A percentile compares a stretch with the other conserved stretches of the same genome.
phyloP scores from a whole-genome alignment of 2,113 vertebrate genomes.

The Myrmophylax atrothorax region DNA sequence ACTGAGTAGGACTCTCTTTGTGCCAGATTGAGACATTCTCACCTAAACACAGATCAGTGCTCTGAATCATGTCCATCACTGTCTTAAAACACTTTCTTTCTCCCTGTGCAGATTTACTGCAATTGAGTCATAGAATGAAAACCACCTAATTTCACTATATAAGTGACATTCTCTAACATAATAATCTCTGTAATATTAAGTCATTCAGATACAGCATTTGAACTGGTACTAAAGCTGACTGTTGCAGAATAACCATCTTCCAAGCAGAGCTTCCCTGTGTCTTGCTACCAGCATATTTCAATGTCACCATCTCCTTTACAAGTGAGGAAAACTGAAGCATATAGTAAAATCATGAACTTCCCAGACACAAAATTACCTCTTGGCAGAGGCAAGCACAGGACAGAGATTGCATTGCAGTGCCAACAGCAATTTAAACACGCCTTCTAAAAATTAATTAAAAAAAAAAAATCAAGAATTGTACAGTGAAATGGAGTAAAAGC shows the following conservation, averaged over 20 bases:
- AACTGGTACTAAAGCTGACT: neutral
- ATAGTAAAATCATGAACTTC: neutral
- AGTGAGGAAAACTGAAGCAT: neutral
- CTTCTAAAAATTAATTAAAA: neutral
- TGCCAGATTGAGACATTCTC: neutral
- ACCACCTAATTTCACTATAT: neutral
- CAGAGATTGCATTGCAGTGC: neutral
- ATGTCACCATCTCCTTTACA: neutral
- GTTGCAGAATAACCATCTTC: too few species aligned
- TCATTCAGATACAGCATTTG: neutral
- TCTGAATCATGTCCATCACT: neutral
- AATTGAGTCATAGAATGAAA: neutral
- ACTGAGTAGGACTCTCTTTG: neutral
- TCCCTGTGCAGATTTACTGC: neutral
- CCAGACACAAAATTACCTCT: neutral
- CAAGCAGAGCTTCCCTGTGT: neutral
- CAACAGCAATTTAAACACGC: neutral
- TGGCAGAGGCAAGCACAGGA: neutral
- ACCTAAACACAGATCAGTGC: neutral
- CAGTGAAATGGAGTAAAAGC: neutral
- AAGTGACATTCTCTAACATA: neutral
- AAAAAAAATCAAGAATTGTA: neutral
- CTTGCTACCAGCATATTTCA: neutral
- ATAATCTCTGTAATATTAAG: neutral
- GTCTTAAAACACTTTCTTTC: neutral